These are phyloP conservation scores for Acanthosoma haemorrhoidale DNA, from an alignment of 2,888 invertebrate genomes.

Conservation along the genomic window DNA sequence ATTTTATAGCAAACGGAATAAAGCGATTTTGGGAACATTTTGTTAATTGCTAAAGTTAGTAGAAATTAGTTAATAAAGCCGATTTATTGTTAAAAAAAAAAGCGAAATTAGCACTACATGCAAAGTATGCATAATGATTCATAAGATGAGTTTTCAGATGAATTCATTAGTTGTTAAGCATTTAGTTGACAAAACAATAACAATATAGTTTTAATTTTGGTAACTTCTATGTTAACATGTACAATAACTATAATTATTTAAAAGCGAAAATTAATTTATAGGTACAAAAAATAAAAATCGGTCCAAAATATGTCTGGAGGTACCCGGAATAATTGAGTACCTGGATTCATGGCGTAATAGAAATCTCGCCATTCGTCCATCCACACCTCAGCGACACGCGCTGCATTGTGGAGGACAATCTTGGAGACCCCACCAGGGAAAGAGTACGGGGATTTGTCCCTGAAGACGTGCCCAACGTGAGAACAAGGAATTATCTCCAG, in stretches of 20 bases:
- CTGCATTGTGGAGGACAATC: conserved; percentile 96
- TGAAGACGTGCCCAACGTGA: conserved; percentile 95
- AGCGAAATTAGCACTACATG: conserved; percentile 7
- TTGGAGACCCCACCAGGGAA: conserved; percentile 98
- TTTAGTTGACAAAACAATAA: not conserved
- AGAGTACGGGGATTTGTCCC: conserved; percentile 96
- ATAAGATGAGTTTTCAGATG: not conserved
- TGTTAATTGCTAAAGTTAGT: conserved; percentile 6
- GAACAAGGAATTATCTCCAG: conserved; percentile 94
- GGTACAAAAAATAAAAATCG: not conserved
- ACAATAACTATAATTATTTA: not conserved
- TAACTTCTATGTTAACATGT: not conserved
- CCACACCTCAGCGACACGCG: conserved; percentile 98
- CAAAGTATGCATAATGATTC: not conserved
- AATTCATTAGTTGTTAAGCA: not conserved
- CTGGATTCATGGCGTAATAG: conserved; percentile 99
- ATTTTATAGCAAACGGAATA: not conserved
- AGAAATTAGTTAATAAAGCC: conserved; percentile 2
- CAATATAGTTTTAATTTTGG: not conserved
- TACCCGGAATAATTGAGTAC: conserved; percentile 51
- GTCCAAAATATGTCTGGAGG: conserved; percentile 21
- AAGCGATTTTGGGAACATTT: not conserved
- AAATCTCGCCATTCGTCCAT: conserved; percentile 99
- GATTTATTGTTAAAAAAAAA: not conserved
- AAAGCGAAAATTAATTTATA: conserved; percentile 6